Evolutionary conservation across 2,888 invertebrate species (phyloP).

Genomic region (Mythimna lalbum): DNA sequence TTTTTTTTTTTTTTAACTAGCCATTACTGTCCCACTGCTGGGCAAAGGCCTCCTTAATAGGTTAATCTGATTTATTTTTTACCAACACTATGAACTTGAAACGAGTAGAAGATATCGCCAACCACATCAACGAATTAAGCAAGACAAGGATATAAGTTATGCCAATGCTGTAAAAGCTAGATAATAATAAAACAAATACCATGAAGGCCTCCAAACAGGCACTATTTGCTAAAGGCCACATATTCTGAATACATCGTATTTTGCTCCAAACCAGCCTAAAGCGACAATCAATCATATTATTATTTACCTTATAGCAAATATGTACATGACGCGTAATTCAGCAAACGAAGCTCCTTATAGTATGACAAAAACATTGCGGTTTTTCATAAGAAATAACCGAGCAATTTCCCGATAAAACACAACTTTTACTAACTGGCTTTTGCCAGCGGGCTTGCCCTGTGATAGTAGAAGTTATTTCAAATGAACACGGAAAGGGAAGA

Average conservation of each 20-base stretch:
- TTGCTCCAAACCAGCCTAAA: constrained; percentile 20
- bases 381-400: background rate
- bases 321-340: constrained; percentile 12
- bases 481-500: too few relatives aligned
- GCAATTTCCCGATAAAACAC: constrained; percentile 5
- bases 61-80: too few relatives aligned
- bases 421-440: background rate
- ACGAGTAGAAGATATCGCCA: too few relatives aligned
- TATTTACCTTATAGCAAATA: constrained; percentile 9
- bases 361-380: constrained; percentile 21
- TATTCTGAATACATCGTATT: background rate
- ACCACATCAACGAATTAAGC: too few relatives aligned
- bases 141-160: too few relatives aligned
- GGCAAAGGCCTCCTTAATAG: too few relatives aligned
- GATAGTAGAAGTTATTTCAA: too few relatives aligned
- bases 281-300: constrained; percentile 19
- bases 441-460: constrained; percentile 22
- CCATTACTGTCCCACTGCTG: too few relatives aligned
- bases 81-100: too few relatives aligned
- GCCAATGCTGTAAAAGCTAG: background rate
- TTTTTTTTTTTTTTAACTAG: too few relatives aligned
- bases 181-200: background rate
- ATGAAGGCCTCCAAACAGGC: background rate
- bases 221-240: background rate
- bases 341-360: constrained; percentile 11